Conservation (phyloP, 2,797 vertebrate species). For the Potorous gilbertii region DNA sequence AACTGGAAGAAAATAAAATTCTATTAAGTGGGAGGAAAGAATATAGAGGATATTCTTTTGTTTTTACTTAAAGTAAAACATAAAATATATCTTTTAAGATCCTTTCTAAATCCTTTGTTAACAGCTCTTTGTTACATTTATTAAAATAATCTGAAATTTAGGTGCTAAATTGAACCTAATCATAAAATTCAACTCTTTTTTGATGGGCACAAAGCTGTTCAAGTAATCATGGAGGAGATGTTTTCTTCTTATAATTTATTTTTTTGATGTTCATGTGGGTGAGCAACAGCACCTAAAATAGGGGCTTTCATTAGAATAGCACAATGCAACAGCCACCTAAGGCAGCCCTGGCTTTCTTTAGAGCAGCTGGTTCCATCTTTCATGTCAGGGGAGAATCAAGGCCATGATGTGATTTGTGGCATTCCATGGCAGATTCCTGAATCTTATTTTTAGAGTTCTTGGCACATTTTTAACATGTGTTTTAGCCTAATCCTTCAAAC, state of each 20-base stretch:
- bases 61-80: neutral
- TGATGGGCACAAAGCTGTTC: accelerated
- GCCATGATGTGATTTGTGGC: neutral
- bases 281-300: too few species aligned
- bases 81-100: too few species aligned
- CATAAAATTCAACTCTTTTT: neutral
- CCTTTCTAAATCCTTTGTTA: neutral
- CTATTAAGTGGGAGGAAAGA: neutral
- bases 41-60: neutral
- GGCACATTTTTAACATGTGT: accelerated
- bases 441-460: neutral
- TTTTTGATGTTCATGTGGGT: neutral
- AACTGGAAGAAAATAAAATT: too few species aligned
- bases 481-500: neutral
- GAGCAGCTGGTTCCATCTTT: neutral
- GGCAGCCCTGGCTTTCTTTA: neutral
- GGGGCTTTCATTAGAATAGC: neutral
- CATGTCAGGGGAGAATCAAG: accelerated
- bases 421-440: neutral
- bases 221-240: neutral
- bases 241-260: neutral
- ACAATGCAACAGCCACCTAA: accelerated
- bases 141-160: neutral
- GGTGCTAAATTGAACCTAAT: neutral
- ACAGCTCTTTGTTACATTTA: neutral